Evolutionary conservation across 2,113 vertebrate genomes (phyloP).

Genomic region (Dissostichus mawsoni): DNA sequence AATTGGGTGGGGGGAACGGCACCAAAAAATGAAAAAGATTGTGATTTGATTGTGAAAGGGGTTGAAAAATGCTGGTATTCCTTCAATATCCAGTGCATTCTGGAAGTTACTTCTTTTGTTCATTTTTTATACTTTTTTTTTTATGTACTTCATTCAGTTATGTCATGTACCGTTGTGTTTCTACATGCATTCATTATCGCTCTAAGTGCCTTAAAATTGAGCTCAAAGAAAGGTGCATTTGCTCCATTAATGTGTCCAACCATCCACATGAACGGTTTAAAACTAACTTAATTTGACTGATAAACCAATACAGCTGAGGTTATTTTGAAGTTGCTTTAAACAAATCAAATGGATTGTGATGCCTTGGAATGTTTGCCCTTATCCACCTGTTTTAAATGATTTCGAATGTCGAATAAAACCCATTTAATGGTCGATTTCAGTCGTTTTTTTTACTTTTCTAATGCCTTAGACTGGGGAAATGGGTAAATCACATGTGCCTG

Average conservation of each 20-base stretch:
- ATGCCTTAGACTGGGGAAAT: too few species aligned
- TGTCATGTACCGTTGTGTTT: conserved; percentile 55
- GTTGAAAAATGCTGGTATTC: conserved; percentile 57
- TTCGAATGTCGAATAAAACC: too few species aligned
- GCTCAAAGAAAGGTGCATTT: not conserved
- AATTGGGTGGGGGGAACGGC: not conserved
- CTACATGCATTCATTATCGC: conserved; percentile 45
- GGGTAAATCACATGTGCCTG: too few species aligned
- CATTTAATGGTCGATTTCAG: too few species aligned
- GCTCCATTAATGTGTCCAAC: not conserved
- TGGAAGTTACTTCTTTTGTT: conserved; percentile 39
- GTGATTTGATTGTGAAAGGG: conserved; percentile 7
- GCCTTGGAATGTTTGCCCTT: too few species aligned
- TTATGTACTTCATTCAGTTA: conserved; percentile 61
- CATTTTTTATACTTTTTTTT: conserved; percentile 41
- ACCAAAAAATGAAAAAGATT: not conserved
- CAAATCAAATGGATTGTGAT: not conserved
- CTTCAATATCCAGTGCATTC: conserved; percentile 56
- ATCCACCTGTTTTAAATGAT: too few species aligned
- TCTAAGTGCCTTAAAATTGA: conserved; percentile 37
- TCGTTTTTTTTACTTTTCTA: too few species aligned
- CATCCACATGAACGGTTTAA: not conserved
- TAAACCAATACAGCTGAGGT: not conserved
- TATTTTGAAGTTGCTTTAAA: not conserved
- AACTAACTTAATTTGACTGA: not conserved